A percentile compares a stretch with the other conserved stretches of the same genome.
Evolutionary conservation across 2,888 invertebrate genomes (phyloP).

Genomic region (Tryphoninae sp.): DNA sequence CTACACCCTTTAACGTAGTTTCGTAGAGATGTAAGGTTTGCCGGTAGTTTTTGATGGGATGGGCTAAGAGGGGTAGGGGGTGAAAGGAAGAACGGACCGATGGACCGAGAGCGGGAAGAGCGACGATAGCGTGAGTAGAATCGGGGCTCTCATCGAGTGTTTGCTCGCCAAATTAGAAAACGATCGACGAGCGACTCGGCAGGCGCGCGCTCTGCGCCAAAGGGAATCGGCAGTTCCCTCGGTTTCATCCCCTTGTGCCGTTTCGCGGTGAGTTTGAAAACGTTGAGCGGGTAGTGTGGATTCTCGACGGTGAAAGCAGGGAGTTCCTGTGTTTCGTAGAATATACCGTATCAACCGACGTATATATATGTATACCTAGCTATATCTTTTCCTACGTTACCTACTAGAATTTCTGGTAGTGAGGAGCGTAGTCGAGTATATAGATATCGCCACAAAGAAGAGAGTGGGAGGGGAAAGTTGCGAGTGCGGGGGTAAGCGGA

Average conservation of each 20-base stretch:
- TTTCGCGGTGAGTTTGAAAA: slow-evolving; percentile 55
- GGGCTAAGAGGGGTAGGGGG: neutral
- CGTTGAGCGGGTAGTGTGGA: slow-evolving; percentile 38
- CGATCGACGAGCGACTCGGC: slow-evolving; percentile 77
- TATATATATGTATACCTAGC: slow-evolving; percentile 14
- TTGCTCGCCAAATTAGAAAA: slow-evolving; percentile 80
- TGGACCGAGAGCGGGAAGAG: slow-evolving; percentile 49
- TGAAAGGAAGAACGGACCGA: slow-evolving; percentile 55
- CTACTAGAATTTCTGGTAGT: slow-evolving; percentile 38
- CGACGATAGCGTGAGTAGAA: slow-evolving; percentile 21
- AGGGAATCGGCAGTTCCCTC: slow-evolving; percentile 68
- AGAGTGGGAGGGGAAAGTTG: slow-evolving; percentile 2
- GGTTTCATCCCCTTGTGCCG: slow-evolving; percentile 49
- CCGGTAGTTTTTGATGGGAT: no score
- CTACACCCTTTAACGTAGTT: slow-evolving; percentile 26
- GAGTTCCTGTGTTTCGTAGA: neutral
- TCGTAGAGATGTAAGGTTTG: neutral
- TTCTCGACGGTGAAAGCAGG: slow-evolving; percentile 31
- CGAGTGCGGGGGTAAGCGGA: slow-evolving; percentile 19
- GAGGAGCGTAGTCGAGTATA: slow-evolving; percentile 37
- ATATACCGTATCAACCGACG: no score
- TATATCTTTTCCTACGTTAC: slow-evolving; percentile 6
- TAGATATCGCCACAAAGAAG: slow-evolving; percentile 40
- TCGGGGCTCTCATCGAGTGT: slow-evolving; percentile 72
- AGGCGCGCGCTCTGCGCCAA: slow-evolving; percentile 70